Percentiles rank a stretch among this genome's conserved stretches.
Conservation (phyloP, 92 coral and sea anemone genomes). For the Actinostola sp. region DNA sequence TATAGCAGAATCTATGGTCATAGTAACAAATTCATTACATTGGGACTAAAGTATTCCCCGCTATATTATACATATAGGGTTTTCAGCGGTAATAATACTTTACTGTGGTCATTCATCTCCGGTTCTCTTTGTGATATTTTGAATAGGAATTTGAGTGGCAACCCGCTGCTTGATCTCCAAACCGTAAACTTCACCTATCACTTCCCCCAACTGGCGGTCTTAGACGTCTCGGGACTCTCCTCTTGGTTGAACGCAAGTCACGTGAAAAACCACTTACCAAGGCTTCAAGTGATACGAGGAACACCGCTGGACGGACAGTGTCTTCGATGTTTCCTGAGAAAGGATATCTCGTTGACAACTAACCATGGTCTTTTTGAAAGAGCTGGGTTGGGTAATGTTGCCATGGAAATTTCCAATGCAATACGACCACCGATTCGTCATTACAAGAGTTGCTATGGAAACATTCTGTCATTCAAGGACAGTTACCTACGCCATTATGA, state of each 20-base stretch:
- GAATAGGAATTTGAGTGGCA: constrained; percentile 24
- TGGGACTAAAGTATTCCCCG: background rate
- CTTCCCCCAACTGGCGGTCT: constrained; percentile 17
- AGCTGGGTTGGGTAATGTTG: constrained; percentile 4
- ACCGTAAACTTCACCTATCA: constrained; percentile 1
- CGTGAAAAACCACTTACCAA: constrained; percentile 13
- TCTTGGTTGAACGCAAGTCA: constrained; percentile 33
- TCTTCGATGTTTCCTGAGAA: constrained; percentile 35
- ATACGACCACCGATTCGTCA: constrained; percentile 10
- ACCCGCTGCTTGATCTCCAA: constrained; percentile 1
- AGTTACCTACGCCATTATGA: background rate
- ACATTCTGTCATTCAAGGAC: constrained; percentile 29
- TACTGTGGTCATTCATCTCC: background rate
- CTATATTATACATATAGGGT: background rate
- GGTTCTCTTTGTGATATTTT: background rate
- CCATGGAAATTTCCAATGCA: constrained; percentile 20
- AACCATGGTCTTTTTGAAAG: background rate
- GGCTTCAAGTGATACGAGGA: constrained; percentile 39
- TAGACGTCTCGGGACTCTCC: constrained; percentile 27
- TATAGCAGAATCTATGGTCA: no score
- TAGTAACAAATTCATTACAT: no score
- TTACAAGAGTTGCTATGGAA: constrained; percentile 44
- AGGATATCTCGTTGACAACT: background rate
- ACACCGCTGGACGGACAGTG: constrained; percentile 47
- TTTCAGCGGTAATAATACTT: background rate